Percentiles rank a stretch among this genome's conserved stretches.
Conservation (phyloP, 1,140 invertebrate species). For the Eriocheir sinensis region DNA sequence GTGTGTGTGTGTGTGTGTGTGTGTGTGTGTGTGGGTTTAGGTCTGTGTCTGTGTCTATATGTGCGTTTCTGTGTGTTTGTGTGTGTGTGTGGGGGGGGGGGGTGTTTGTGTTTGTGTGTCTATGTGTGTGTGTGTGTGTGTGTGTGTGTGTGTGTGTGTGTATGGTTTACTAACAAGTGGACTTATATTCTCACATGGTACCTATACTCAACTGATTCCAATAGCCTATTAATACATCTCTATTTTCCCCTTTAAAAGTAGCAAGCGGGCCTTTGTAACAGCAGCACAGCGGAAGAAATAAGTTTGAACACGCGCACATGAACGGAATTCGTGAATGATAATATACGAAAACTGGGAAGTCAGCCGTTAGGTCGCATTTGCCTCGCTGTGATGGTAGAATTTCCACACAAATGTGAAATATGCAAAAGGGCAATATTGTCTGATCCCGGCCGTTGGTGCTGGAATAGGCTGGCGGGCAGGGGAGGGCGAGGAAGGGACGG, state of each 20-base stretch:
- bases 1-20: too few relatives aligned
- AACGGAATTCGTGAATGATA: background rate
- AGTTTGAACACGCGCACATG: background rate
- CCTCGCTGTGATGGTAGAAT: background rate
- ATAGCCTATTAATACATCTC: background rate
- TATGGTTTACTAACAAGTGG: background rate
- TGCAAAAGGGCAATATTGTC: constrained; percentile 23
- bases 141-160: constrained; percentile 3
- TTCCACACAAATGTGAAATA: constrained; percentile 17
- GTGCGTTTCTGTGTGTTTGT: background rate
- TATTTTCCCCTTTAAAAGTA: constrained; percentile 5
- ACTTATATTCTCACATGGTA: too few relatives aligned
- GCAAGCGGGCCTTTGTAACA: too few relatives aligned
- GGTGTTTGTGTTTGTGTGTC: too few relatives aligned
- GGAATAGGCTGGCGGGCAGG: too few relatives aligned
- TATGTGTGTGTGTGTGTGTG: background rate
- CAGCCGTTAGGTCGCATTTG: background rate
- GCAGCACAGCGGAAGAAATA: background rate
- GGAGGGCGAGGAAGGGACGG: too few relatives aligned
- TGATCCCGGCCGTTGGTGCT: background rate
- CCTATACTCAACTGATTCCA: too few relatives aligned
- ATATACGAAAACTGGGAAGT: background rate
- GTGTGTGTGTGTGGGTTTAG: too few relatives aligned
- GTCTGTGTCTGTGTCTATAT: background rate
- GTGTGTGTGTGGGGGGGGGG: too few relatives aligned